These are phyloP conservation scores for Diplolepis rosae DNA, from an alignment of 2,888 invertebrate species.

Conservation along the genomic window DNA sequence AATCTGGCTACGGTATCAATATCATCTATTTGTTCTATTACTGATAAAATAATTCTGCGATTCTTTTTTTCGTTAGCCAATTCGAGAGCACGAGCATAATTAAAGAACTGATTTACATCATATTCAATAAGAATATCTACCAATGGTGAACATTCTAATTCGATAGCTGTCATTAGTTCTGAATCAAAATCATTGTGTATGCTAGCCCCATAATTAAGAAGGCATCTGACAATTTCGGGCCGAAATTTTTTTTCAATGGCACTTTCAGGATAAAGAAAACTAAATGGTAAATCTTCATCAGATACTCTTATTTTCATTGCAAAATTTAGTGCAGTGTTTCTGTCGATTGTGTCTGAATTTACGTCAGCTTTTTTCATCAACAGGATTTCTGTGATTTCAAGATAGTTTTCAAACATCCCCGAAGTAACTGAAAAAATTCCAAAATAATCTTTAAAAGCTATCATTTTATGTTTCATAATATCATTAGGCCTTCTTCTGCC, in stretches of 20 bases:
- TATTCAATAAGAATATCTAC: background rate
- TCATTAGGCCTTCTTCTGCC: background rate
- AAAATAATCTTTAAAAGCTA: background rate
- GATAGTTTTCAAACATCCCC: background rate
- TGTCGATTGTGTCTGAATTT: background rate
- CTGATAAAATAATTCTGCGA: background rate
- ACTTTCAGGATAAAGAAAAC: no score
- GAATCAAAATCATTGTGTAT: background rate
- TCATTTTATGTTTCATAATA: background rate
- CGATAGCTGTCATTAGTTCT: background rate
- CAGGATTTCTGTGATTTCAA: background rate
- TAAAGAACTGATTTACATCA: background rate
- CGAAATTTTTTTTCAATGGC: background rate
- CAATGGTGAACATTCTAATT: background rate
- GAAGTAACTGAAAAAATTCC: rapidly evolving
- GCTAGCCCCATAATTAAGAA: background rate
- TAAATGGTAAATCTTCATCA: background rate
- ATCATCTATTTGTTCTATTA: background rate
- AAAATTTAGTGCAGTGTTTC: background rate
- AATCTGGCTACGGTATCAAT: background rate
- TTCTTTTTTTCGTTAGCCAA: background rate
- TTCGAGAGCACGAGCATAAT: background rate
- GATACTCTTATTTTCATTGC: background rate
- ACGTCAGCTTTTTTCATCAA: background rate
- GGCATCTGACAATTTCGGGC: background rate